Percentiles rank a stretch among this genome's conserved stretches.
Evolutionary conservation across 1,140 invertebrate genomes (phyloP).

Genomic region (Macrobrachium nipponense): DNA sequence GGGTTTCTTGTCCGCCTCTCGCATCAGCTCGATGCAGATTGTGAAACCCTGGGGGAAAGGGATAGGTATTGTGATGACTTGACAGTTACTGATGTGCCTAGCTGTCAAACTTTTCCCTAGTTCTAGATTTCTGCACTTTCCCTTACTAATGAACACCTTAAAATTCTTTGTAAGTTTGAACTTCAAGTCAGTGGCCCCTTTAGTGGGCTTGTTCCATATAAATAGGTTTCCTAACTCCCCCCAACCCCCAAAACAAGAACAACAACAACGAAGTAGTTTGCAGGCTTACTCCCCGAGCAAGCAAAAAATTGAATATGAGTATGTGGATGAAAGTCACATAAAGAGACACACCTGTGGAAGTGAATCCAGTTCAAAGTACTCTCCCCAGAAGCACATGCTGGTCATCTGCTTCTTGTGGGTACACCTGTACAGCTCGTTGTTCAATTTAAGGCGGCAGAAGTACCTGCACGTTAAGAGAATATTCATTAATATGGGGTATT

Average conservation of each 20-base stretch:
- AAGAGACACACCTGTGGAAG: slow-evolving; percentile 72
- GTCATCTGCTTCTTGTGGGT: slow-evolving; percentile 91
- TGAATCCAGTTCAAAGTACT: slow-evolving; percentile 92
- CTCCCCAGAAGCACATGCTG: slow-evolving; percentile 97
- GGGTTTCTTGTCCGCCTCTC: slow-evolving; percentile 74
- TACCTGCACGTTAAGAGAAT: slow-evolving; percentile 71
- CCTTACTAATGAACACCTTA: too few species aligned
- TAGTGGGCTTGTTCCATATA: too few species aligned
- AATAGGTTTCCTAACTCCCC: too few species aligned
- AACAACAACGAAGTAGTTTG: too few species aligned
- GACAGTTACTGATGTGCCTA: too few species aligned
- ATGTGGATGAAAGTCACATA: background rate
- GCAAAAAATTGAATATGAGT: background rate
- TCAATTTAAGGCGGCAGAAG: slow-evolving; percentile 91
- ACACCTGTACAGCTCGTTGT: slow-evolving; percentile 88
- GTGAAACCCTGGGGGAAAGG: slow-evolving; percentile 71
- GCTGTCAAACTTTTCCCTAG: too few species aligned
- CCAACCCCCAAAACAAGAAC: too few species aligned
- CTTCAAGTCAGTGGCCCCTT: too few species aligned
- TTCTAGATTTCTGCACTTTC: too few species aligned
- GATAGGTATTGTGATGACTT: background rate
- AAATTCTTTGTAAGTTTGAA: too few species aligned
- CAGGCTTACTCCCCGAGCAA: too few species aligned
- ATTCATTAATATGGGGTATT: too few species aligned
- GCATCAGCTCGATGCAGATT: slow-evolving; percentile 86